phyloP scores from a whole-genome alignment of 2,113 vertebrate genomes.

The Sander lucioperca region DNA sequence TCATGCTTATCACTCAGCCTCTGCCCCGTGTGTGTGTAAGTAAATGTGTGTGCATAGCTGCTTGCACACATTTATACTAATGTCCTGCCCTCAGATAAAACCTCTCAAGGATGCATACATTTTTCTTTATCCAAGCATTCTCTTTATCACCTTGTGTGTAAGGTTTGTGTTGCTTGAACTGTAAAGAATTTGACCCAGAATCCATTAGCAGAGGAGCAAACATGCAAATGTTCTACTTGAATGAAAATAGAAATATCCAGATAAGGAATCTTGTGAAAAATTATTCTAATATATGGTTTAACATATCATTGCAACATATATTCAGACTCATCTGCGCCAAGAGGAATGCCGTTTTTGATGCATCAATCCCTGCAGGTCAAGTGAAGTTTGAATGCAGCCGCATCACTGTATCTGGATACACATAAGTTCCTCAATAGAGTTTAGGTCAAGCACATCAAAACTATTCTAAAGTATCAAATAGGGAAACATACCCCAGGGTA shows the following conservation, averaged over 20 bases:
- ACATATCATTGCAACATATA: background rate
- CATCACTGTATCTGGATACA: background rate
- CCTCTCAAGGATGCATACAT: background rate
- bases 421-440: constrained; percentile 4
- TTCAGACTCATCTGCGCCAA: background rate
- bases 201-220: constrained; percentile 20
- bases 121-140: constrained; percentile 19
- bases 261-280: background rate
- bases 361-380: constrained; percentile 23
- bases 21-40: constrained; percentile 18
- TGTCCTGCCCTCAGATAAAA: constrained; percentile 42
- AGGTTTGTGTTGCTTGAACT: constrained; percentile 22
- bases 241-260: constrained; percentile 1
- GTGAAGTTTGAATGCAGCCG: background rate
- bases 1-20: constrained; percentile 74
- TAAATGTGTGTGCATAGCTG: constrained; percentile 15
- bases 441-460: constrained; percentile 34
- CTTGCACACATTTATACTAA: constrained; percentile 26
- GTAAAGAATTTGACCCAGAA: constrained; percentile 36
- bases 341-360: constrained; percentile 13
- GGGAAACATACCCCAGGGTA: constrained; percentile 2
- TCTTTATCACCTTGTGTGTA: background rate
- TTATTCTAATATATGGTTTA: background rate
- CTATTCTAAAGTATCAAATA: constrained; percentile 3
- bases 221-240: constrained; percentile 33